Percentiles rank a stretch among this genome's conserved stretches.
phyloP scores from a whole-genome alignment of 1,140 invertebrate genomes.

The Magallana gigas region DNA sequence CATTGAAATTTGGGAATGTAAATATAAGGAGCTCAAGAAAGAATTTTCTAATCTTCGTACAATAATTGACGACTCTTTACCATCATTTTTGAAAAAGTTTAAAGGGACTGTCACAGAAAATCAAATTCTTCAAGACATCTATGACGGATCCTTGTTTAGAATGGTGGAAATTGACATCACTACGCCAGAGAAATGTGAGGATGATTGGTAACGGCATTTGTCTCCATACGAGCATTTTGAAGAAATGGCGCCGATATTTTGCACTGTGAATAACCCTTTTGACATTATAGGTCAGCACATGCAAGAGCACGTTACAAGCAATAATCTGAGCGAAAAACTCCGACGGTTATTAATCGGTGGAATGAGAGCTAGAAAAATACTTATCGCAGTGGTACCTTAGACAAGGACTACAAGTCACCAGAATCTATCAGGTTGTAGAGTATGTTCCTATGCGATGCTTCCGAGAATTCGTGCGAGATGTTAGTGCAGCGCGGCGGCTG shows the following conservation, averaged over 20 bases:
- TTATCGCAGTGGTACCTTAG: constrained; percentile 61
- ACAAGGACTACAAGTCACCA: constrained; percentile 58
- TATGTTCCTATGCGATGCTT: constrained; percentile 56
- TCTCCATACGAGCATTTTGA: constrained; percentile 40
- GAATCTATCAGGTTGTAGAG: constrained; percentile 64
- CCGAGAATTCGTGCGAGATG: constrained; percentile 54
- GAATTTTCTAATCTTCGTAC: too few species aligned
- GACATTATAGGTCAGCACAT: constrained; percentile 56
- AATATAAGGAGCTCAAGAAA: too few species aligned
- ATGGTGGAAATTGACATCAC: constrained; percentile 57
- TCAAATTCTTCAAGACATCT: constrained; percentile 48
- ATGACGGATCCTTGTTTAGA: constrained; percentile 52
- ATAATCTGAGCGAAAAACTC: constrained; percentile 50
- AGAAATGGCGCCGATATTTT: constrained; percentile 54
- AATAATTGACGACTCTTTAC: too few species aligned
- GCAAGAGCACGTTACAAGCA: constrained; percentile 46
- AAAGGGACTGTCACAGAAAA: background rate
- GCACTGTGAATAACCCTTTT: constrained; percentile 44
- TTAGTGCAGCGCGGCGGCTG: constrained; percentile 55
- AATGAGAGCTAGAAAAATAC: constrained; percentile 55
- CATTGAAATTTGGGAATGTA: too few species aligned
- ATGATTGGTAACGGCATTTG: background rate
- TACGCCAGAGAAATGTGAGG: constrained; percentile 46
- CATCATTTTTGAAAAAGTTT: too few species aligned
- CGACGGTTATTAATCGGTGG: constrained; percentile 57